Conservation (phyloP, 1,140 invertebrate genomes). For the Sweltsa coloradensis region DNA sequence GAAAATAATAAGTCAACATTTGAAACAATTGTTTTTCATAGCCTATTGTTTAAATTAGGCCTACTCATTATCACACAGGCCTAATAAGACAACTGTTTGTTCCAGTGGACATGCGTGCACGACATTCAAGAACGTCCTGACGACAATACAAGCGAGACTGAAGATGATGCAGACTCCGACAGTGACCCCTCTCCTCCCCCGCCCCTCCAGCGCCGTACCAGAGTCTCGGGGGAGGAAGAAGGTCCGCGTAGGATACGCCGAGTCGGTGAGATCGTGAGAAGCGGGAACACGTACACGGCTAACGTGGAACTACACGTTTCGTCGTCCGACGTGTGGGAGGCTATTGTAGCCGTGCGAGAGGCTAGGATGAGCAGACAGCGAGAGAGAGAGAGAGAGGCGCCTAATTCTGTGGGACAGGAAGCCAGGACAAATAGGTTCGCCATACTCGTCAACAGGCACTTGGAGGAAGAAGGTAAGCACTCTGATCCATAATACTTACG, state of each 20-base stretch:
- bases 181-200: not conserved
- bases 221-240: not conserved
- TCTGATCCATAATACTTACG: not conserved
- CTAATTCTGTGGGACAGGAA: not conserved
- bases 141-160: not conserved
- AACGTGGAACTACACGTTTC: slow-evolving; percentile 33
- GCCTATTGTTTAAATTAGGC: too few species aligned
- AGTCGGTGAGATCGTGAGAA: not conserved
- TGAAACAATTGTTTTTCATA: too few species aligned
- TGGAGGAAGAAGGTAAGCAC: not conserved
- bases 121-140: slow-evolving; percentile 62
- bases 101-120: slow-evolving; percentile 83
- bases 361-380: slow-evolving; percentile 42
- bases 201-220: not conserved
- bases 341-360: slow-evolving; percentile 47
- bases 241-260: not conserved
- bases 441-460: not conserved
- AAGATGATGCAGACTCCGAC: not conserved
- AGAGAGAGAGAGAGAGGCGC: slow-evolving; percentile 21
- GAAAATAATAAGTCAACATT: too few species aligned
- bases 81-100: too few species aligned
- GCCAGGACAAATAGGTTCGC: not conserved
- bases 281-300: slow-evolving; percentile 10
- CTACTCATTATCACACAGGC: too few species aligned
- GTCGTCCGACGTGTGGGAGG: slow-evolving; percentile 50